These are phyloP conservation scores for Ceratothoa steindachneri DNA, from an alignment of 2,888 invertebrate genomes.

Conservation along the genomic window DNA sequence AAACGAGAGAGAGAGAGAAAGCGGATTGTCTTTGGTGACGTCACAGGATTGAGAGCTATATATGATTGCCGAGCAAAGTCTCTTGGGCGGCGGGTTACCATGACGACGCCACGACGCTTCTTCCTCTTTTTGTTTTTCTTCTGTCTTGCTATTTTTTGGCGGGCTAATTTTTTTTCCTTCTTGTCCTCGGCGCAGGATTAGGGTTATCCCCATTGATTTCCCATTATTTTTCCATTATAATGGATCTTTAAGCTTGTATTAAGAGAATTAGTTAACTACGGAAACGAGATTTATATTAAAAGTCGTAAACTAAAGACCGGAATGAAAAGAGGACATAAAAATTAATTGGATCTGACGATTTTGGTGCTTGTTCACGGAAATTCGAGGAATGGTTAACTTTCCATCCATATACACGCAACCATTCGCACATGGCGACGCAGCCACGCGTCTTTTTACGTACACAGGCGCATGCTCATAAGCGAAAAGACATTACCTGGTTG, in stretches of 20 bases:
- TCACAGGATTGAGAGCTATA: background rate
- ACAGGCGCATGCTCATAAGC: too few relatives aligned
- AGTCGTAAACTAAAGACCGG: too few relatives aligned
- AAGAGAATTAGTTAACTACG: background rate
- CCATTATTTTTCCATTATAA: background rate
- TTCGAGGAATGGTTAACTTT: too few relatives aligned
- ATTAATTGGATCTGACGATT: too few relatives aligned
- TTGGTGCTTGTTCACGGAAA: too few relatives aligned
- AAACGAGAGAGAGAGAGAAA: background rate
- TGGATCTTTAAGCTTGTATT: background rate
- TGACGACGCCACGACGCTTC: constrained; percentile 36
- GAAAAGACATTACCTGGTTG: too few relatives aligned
- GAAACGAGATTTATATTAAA: background rate
- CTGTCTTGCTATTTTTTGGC: too few relatives aligned
- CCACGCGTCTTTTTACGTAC: too few relatives aligned
- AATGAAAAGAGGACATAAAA: too few relatives aligned
- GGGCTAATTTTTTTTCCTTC: background rate
- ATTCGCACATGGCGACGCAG: too few relatives aligned
- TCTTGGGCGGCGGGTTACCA: constrained; percentile 27
- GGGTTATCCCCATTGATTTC: background rate
- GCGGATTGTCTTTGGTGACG: background rate
- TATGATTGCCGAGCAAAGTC: background rate
- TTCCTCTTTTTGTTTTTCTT: background rate
- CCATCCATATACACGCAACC: too few relatives aligned
- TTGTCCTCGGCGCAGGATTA: background rate